Conservation (phyloP, 2,888 invertebrate species). For the Bibio marci region DNA sequence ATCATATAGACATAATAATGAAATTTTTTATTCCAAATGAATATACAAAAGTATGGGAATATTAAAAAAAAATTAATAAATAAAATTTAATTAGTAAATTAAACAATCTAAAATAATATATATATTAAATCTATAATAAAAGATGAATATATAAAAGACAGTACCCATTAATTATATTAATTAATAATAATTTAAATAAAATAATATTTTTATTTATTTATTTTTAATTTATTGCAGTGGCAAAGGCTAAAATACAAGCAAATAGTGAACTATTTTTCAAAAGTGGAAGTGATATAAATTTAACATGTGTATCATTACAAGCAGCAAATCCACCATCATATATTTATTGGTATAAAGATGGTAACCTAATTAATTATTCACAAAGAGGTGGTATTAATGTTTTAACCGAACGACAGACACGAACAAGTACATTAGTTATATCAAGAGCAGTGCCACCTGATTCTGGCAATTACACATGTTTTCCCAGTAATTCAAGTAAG, state of each 20-base stretch:
- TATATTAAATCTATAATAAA: too few relatives aligned
- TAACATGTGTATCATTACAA: conserved; percentile 5
- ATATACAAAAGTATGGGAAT: too few relatives aligned
- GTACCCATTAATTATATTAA: too few relatives aligned
- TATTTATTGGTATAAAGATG: conserved; percentile 64
- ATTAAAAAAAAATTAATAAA: too few relatives aligned
- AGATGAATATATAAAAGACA: too few relatives aligned
- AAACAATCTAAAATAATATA: too few relatives aligned
- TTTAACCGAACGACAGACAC: conserved; percentile 61
- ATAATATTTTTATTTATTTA: too few relatives aligned
- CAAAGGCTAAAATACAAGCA: conserved; percentile 7
- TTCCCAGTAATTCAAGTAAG: conserved; percentile 49
- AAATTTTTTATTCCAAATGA: too few relatives aligned
- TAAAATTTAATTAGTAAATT: too few relatives aligned
- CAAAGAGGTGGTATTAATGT: conserved; percentile 63
- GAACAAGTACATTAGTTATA: conserved; percentile 61
- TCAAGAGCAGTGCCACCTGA: conserved; percentile 59
- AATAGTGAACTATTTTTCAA: conserved; percentile 7
- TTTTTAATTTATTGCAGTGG: conserved; percentile 3
- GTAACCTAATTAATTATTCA: conserved; percentile 59
- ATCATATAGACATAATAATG: too few relatives aligned
- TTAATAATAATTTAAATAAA: too few relatives aligned
- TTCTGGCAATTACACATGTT: conserved; percentile 71
- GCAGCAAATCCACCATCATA: conserved; percentile 39
- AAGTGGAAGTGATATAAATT: conserved; percentile 6